Conservation (phyloP, 2,888 invertebrate genomes). For the Tridacna crocea region DNA sequence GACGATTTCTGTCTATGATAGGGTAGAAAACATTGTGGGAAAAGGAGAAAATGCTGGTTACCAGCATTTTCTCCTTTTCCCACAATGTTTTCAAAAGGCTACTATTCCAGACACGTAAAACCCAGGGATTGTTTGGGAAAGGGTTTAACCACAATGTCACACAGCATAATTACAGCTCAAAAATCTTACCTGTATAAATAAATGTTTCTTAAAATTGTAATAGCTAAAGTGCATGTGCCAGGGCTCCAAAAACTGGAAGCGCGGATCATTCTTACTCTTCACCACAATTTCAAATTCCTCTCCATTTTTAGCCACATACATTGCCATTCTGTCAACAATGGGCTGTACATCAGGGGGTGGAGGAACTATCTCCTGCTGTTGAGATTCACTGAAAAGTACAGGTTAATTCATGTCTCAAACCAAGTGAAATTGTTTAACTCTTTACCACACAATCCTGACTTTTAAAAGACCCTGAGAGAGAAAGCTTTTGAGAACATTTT, state of each 20-base stretch:
- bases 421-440: no score
- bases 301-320: constrained; percentile 98
- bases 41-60: background rate
- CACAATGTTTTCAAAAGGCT: background rate
- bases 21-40: no score
- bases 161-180: background rate
- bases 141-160: background rate
- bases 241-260: constrained; percentile 94
- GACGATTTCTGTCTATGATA: no score
- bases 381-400: constrained; percentile 2
- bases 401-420: background rate
- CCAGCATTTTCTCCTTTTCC: constrained; percentile 1
- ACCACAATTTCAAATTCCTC: constrained; percentile 92
- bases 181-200: constrained; percentile 70
- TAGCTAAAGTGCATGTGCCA: constrained; percentile 92
- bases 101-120: background rate
- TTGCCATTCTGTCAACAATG: constrained; percentile 98
- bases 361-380: constrained; percentile 72
- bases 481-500: no score
- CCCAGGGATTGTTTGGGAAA: background rate
- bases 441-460: no score
- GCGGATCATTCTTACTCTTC: constrained; percentile 87
- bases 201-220: constrained; percentile 89
- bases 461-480: no score
- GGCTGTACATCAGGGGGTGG: constrained; percentile 93